These are phyloP conservation scores for Eupithecia exiguata DNA, from an alignment of 2,888 invertebrate species.

Conservation along the genomic window DNA sequence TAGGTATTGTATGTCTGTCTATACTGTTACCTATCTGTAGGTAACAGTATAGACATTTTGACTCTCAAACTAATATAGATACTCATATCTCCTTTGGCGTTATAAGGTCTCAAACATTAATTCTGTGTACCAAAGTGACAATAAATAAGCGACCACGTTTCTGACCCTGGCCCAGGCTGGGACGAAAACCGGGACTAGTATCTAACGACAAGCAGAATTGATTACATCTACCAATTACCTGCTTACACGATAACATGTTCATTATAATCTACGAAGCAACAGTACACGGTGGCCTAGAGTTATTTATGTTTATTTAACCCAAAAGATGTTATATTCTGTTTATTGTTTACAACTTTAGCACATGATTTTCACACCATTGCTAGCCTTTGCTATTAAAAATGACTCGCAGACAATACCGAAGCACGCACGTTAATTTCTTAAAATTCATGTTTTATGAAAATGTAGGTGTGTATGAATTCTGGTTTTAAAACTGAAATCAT, in stretches of 20 bases:
- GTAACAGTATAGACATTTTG: no score
- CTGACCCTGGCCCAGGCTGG: constrained; percentile 40
- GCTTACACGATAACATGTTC: constrained; percentile 32
- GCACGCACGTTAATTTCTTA: not conserved
- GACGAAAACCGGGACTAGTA: constrained; percentile 16
- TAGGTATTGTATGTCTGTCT: no score
- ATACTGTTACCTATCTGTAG: no score
- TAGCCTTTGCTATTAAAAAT: not conserved
- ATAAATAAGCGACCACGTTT: constrained; percentile 42
- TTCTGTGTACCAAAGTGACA: constrained; percentile 13
- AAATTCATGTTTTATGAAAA: not conserved
- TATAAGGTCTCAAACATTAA: not conserved
- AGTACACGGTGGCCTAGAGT: constrained; percentile 5
- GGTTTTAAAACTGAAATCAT: not conserved
- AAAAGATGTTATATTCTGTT: not conserved
- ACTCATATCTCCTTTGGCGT: not conserved
- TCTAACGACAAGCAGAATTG: constrained; percentile 32
- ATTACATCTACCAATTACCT: constrained; percentile 34
- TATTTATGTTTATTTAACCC: not conserved
- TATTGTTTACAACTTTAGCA: not conserved
- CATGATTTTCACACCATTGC: not conserved
- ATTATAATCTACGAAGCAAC: constrained; percentile 27
- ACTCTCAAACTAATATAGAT: not conserved
- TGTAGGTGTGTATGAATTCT: not conserved
- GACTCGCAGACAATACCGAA: not conserved